Percentiles rank a stretch among this genome's conserved stretches.
phyloP scores from a whole-genome alignment of 2,113 vertebrate species.

The Xiphorhynchus elegans region DNA sequence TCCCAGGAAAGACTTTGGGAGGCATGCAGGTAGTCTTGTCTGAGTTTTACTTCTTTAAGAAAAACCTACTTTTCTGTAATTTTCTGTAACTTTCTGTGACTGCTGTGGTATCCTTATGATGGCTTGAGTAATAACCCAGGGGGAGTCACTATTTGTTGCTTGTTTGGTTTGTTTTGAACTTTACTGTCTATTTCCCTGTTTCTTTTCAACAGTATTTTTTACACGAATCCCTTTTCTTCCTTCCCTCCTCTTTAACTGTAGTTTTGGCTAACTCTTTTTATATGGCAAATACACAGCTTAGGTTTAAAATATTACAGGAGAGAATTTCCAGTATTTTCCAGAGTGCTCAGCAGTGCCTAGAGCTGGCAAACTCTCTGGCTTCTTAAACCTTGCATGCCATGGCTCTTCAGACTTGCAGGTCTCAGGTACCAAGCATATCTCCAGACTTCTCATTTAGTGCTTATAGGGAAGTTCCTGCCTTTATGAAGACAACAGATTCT shows the following conservation, averaged over 20 bases:
- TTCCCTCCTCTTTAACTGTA: accelerated
- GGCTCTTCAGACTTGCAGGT: neutral
- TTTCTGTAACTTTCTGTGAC: neutral
- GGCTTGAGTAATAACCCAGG: neutral
- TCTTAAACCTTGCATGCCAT: neutral
- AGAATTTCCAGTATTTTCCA: neutral
- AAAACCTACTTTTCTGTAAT: neutral
- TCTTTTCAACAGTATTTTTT: neutral
- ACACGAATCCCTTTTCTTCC: neutral
- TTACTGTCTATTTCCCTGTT: neutral
- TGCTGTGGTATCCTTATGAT: neutral
- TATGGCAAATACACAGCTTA: neutral
- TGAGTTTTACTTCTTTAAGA: neutral
- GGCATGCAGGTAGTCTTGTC: neutral
- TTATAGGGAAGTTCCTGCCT: neutral
- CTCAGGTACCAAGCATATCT: neutral
- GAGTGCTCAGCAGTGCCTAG: neutral
- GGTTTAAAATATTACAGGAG: neutral
- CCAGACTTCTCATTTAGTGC: neutral
- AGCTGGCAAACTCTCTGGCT: neutral
- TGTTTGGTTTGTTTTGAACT: neutral
- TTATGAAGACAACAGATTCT: neutral
- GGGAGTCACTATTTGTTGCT: neutral
- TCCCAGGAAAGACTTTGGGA: neutral
- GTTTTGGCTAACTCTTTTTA: neutral